Percentiles rank a stretch among this genome's conserved stretches.
These are phyloP conservation scores for Cephus sareptanus DNA, from an alignment of 2,888 invertebrate genomes.

Conservation along the genomic window DNA sequence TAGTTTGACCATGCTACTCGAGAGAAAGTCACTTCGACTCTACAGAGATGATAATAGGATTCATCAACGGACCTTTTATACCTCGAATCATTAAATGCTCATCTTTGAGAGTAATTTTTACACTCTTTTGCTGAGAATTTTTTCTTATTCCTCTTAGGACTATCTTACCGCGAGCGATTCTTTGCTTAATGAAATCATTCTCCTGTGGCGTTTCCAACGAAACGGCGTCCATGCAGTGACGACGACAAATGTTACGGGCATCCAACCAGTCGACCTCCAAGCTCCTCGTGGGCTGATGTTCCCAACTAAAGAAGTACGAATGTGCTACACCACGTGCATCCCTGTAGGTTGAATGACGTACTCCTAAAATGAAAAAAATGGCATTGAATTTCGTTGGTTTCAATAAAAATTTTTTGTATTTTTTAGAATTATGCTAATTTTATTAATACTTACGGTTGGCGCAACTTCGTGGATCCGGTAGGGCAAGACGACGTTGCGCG, in stretches of 20 bases:
- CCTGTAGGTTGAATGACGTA: constrained; percentile 87
- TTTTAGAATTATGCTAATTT: background rate
- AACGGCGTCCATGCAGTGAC: constrained; percentile 94
- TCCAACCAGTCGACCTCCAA: constrained; percentile 92
- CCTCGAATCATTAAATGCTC: background rate
- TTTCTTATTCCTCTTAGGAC: constrained; percentile 40
- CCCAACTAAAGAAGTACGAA: constrained; percentile 95
- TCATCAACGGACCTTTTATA: background rate
- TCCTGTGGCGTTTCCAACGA: constrained; percentile 91
- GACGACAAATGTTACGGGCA: constrained; percentile 89
- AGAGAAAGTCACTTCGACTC: background rate
- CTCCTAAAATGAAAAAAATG: constrained; percentile 70
- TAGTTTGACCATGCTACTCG: background rate
- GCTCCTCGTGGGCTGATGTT: constrained; percentile 83
- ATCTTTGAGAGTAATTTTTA: background rate
- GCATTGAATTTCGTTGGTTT: background rate
- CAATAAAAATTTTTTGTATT: background rate
- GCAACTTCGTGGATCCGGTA: constrained; percentile 91
- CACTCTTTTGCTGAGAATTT: background rate
- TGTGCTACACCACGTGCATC: constrained; percentile 89
- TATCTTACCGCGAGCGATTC: constrained; percentile 81
- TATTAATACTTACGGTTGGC: constrained; percentile 80
- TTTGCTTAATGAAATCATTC: constrained; percentile 90
- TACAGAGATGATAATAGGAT: background rate
- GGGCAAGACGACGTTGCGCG: constrained; percentile 85